Conservation (phyloP, 2,888 invertebrate genomes). For the Heliconius ethilla region DNA sequence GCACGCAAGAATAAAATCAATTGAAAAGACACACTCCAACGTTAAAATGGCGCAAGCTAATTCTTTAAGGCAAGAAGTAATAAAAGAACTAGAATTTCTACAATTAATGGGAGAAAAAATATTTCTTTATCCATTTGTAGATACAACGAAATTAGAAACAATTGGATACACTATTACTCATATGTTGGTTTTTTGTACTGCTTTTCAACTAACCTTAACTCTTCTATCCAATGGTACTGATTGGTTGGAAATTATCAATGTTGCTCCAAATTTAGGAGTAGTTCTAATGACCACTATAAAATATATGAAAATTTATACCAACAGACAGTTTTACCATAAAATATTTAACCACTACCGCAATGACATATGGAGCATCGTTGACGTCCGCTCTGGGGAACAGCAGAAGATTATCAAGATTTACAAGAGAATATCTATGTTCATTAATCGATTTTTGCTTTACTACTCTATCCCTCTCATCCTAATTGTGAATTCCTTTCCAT, state of each 20-base stretch:
- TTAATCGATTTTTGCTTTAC: constrained; percentile 59
- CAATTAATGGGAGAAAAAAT: constrained; percentile 55
- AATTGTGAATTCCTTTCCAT: constrained; percentile 63
- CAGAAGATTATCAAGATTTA: constrained; percentile 55
- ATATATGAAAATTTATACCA: constrained; percentile 57
- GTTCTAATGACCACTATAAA: constrained; percentile 63
- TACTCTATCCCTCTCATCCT: constrained; percentile 56
- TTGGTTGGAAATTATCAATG: constrained; percentile 64
- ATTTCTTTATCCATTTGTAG: constrained; percentile 63
- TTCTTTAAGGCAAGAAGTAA: constrained; percentile 51
- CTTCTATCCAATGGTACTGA: constrained; percentile 56
- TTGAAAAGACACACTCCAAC: not conserved
- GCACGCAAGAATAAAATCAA: not conserved
- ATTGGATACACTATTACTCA: constrained; percentile 53
- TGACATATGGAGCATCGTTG: constrained; percentile 59
- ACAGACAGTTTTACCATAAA: constrained; percentile 56
- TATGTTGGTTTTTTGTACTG: constrained; percentile 54
- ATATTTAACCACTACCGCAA: constrained; percentile 60
- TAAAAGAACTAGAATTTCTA: constrained; percentile 58
- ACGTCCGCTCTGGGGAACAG: constrained; percentile 52
- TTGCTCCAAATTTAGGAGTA: constrained; percentile 69
- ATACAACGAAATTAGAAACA: constrained; percentile 50
- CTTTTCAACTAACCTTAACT: constrained; percentile 57
- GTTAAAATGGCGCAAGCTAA: constrained; percentile 45
- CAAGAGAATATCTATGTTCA: constrained; percentile 50